A percentile compares a stretch with the other conserved stretches of the same genome.
Conservation (phyloP, 1,140 invertebrate species). For the Aleiodes sp. region DNA sequence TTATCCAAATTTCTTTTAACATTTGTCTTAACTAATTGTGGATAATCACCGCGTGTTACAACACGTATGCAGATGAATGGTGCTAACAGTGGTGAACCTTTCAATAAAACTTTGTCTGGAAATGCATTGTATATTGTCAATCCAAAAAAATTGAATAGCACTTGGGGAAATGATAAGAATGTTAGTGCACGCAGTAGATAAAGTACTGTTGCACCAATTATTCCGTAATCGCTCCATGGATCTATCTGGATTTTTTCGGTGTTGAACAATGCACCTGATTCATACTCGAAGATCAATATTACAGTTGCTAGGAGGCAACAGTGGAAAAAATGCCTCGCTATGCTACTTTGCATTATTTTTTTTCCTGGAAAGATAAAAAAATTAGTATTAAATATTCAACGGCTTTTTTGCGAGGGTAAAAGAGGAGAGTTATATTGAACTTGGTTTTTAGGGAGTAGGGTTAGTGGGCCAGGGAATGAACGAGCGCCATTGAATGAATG, state of each 20-base stretch:
- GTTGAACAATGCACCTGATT: slow-evolving; percentile 78
- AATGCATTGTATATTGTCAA: slow-evolving; percentile 94
- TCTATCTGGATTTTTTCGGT: slow-evolving; percentile 72
- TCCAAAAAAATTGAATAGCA: slow-evolving; percentile 91
- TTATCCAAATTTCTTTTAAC: slow-evolving; percentile 89
- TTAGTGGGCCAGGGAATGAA: no score
- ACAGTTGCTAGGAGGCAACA: slow-evolving; percentile 79
- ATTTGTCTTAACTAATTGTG: slow-evolving; percentile 90
- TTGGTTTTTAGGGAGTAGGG: no score
- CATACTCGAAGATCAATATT: slow-evolving; percentile 81
- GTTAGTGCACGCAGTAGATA: slow-evolving; percentile 85
- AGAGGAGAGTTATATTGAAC: no score
- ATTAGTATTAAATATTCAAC: no score
- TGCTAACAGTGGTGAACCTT: slow-evolving; percentile 88
- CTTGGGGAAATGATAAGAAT: slow-evolving; percentile 88
- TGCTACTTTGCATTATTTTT: slow-evolving; percentile 71
- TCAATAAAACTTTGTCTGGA: slow-evolving; percentile 89
- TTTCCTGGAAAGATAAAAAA: background rate
- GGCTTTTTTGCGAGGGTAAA: no score
- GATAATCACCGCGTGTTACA: slow-evolving; percentile 95
- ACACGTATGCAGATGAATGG: slow-evolving; percentile 96
- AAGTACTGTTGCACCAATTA: slow-evolving; percentile 73
- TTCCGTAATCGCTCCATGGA: slow-evolving; percentile 84
- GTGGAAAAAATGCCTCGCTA: slow-evolving; percentile 80
- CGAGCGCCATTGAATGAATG: no score